Evolutionary conservation across 2,113 vertebrate species (phyloP), one percentile per base, ranked within the genome.

Genomic region (Phyllopteryx taeniolatus): DNA sequence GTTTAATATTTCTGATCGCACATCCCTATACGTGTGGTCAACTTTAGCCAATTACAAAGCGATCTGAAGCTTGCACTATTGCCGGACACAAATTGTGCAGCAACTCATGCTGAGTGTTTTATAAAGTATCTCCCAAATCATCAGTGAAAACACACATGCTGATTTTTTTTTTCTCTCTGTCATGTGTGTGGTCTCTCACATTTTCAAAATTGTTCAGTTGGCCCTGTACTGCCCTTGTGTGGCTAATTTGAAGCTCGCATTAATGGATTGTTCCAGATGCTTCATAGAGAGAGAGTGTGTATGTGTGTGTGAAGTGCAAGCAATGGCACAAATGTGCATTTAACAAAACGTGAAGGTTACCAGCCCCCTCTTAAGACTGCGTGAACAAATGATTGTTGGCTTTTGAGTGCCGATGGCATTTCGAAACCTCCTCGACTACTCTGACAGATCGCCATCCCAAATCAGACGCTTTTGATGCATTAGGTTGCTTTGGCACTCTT

Each of bases 231-330:
- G 73, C 80, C 64, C 65, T 1, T 17, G 73, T 5, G 66, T 78
- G 70, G 46, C 82, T 82, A 49, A 82, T 88, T 84, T 88, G 76
- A 78, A 85, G 77, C 84, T 87, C 27, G 61, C 68, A 71, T 80
- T 77, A 68, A 89, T 83, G 75, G 85, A 85, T 85, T 76, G 80
- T 83, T 85, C 59, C 43, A 39, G 54, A 85, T 72, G 74, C 65
- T 57, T 80, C 68, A 53, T 68, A 74, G 73, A 54, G 57, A 27
- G 27, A 27, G 27, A 27, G 67, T 44, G 15, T 53, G 17, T 53
- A 53, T 53, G 19, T 20, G 74, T 5, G 5, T 56, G 73, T 14
- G 42, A 56, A 70, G 62, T 59, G 43, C 0, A 5, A 70, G 70
- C 68, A 10, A 5, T 57, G 72, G 68, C 76, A 71, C 67, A 62